Evolutionary conservation across 2,888 invertebrate species (phyloP), one percentile per base, ranked within the genome.

Genomic region (Galerucella nymphaeae): DNA sequence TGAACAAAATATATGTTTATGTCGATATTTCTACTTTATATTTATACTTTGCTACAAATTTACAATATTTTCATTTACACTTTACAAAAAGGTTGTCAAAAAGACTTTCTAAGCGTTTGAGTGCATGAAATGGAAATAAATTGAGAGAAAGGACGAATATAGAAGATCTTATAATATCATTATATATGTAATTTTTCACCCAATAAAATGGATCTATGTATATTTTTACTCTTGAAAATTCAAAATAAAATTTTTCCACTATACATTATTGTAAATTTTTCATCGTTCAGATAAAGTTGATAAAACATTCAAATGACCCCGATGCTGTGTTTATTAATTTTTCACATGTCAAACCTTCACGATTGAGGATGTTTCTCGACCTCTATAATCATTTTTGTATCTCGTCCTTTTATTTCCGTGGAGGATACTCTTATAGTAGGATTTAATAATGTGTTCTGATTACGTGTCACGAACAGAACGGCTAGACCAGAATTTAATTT

Each of bases 21-120:
- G n/a, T 55, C n/a, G 53, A 65, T 53, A 55, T 55, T 58, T 42
- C 42, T 30, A 41, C 16, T 55, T 42, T 14, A 23, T 45, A 20
- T 42, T 66, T 58, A 23, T 58, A 66, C 23, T 58, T 16, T 30
- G n/a, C 10, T 42, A 66, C 13, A 42, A 66, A 58, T 58, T 66
- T 58, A 66, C 58, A 66, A 45, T 58, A 55, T 66, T 66, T 58
- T 66, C 13, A 42, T n/a, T 58, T 58, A 30, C 23, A 14, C 45
- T 63, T 23, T 16, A 10, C 61, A 41, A 38, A 38, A 42, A 23
- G 42, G 6, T 42, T 50, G 16, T 50, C 48, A 13, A 48, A 45
- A 16, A 11, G 16, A 38, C 30, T 38, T 38, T 38, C 8, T 38
- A 38, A 1, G 1, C 8, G 30, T 38, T 8, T 38, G 9, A 38